These are phyloP conservation scores for Melanogrammus aeglefinus DNA, from an alignment of 2,797 vertebrate species.

Conservation along the genomic window DNA sequence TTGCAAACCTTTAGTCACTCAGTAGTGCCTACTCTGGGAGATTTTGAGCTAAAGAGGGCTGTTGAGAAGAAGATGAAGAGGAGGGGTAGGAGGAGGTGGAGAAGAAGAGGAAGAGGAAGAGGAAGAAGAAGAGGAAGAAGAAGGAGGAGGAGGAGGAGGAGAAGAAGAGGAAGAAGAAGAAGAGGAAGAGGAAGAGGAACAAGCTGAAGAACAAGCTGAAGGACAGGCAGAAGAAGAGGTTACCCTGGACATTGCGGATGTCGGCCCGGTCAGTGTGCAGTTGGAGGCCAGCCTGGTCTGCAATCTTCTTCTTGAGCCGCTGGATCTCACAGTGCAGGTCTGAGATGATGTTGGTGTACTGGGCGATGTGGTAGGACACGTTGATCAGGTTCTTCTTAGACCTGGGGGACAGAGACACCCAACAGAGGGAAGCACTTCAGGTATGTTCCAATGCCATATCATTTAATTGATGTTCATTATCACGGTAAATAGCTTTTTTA, in stretches of 20 bases:
- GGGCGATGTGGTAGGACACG: slow-evolving; percentile 85
- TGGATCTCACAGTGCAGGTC: slow-evolving; percentile 84
- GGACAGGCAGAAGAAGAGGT: neutral
- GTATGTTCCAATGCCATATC: neutral
- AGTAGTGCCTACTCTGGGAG: no score
- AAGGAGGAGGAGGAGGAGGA: no score
- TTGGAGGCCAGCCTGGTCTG: slow-evolving; percentile 69
- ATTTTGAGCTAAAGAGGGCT: neutral
- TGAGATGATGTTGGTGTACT: slow-evolving; percentile 86
- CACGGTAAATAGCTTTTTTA: neutral
- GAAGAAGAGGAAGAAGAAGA: no score
- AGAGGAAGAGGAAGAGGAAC: no score
- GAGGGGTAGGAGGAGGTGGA: no score
- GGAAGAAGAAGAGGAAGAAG: no score
- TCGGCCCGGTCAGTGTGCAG: slow-evolving; percentile 62
- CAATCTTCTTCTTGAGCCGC: slow-evolving; percentile 81
- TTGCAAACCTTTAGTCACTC: no score
- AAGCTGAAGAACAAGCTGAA: no score
- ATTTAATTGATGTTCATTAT: neutral
- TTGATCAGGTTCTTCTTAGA: slow-evolving; percentile 85
- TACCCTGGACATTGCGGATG: slow-evolving; percentile 82
- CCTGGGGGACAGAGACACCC: slow-evolving; percentile 59
- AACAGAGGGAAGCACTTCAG: neutral
- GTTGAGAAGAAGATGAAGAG: no score
- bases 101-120: no score